Evolutionary conservation across 2,888 invertebrate species (phyloP).

Genomic region (Drosophila prolongata): DNA sequence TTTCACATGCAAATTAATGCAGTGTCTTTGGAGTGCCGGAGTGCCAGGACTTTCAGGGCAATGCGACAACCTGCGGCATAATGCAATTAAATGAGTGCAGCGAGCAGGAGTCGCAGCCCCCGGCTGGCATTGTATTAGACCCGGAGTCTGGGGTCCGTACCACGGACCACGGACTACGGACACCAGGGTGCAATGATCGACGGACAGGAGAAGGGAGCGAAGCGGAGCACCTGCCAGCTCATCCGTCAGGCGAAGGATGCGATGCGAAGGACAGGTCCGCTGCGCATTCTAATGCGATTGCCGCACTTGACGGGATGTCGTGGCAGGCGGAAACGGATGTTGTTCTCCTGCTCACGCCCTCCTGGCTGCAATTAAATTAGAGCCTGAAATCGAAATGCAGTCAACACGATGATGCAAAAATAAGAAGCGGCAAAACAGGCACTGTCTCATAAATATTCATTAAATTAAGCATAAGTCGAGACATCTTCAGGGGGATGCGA

Average conservation of each 20-base stretch:
- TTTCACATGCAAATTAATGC: slow-evolving; percentile 77
- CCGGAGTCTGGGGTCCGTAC: slow-evolving; percentile 2
- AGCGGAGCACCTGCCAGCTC: slow-evolving; percentile 33
- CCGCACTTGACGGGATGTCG: slow-evolving; percentile 70
- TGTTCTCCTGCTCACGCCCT: slow-evolving; percentile 44
- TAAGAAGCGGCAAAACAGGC: slow-evolving; percentile 30
- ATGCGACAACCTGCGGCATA: slow-evolving; percentile 75
- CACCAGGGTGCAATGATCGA: slow-evolving; percentile 57
- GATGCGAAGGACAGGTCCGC: slow-evolving; percentile 31
- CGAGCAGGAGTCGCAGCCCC: slow-evolving; percentile 50
- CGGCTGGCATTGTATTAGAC: slow-evolving; percentile 40
- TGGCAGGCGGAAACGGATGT: slow-evolving; percentile 69
- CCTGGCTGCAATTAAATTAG: slow-evolving; percentile 71
- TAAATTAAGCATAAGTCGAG: slow-evolving; percentile 50
- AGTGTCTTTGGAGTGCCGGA: slow-evolving; percentile 45
- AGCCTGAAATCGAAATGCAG: slow-evolving; percentile 60
- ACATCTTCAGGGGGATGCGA: slow-evolving; percentile 5
- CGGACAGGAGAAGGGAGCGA: slow-evolving; percentile 11
- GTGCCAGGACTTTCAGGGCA: slow-evolving; percentile 49
- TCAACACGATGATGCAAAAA: slow-evolving; percentile 27
- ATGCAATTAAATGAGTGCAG: slow-evolving; percentile 80
- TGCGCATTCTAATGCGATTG: slow-evolving; percentile 76
- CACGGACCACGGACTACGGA: neutral
- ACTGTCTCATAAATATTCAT: slow-evolving; percentile 73
- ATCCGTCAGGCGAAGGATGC: slow-evolving; percentile 55